Conservation (phyloP, 2,113 vertebrate genomes). For the Gracilinanus agilis region DNA sequence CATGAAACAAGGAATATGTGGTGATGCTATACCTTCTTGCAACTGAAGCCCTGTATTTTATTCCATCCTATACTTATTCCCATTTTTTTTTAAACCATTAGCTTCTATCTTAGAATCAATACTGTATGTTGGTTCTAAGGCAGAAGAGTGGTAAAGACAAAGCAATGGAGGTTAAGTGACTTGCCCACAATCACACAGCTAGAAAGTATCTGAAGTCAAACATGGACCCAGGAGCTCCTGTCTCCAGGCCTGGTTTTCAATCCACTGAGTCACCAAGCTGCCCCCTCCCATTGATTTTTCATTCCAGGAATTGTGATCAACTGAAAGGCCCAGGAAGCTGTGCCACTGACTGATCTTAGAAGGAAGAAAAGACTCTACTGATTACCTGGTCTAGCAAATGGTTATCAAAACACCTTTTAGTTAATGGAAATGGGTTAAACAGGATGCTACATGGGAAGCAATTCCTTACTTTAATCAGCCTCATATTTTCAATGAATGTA, state of each 20-base stretch:
- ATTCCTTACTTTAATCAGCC: slow-evolving; percentile 42
- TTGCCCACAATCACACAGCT: no score
- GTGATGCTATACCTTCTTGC: background rate
- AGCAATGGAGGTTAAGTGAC: no score
- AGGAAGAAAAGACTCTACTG: background rate
- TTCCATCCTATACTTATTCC: background rate
- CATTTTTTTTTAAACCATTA: background rate
- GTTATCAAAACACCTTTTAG: background rate
- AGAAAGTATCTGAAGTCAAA: no score
- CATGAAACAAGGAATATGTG: background rate
- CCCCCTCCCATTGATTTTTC: no score
- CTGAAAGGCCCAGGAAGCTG: slow-evolving; percentile 13
- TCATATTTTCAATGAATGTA: slow-evolving; percentile 6
- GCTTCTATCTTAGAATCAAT: no score
- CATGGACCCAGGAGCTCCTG: background rate
- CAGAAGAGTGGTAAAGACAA: no score
- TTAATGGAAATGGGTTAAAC: slow-evolving; percentile 17
- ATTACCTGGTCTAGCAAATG: slow-evolving; percentile 86
- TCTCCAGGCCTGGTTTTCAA: no score
- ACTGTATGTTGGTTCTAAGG: no score
- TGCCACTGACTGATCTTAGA: slow-evolving; percentile 19
- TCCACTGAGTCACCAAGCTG: no score
- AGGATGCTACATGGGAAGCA: slow-evolving; percentile 36
- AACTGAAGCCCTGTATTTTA: background rate
- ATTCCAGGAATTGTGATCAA: slow-evolving; percentile 11